A percentile compares a stretch with the other conserved stretches of the same genome.
Evolutionary conservation across 1,140 invertebrate species (phyloP).

Genomic region (Penaeus vannamei): DNA sequence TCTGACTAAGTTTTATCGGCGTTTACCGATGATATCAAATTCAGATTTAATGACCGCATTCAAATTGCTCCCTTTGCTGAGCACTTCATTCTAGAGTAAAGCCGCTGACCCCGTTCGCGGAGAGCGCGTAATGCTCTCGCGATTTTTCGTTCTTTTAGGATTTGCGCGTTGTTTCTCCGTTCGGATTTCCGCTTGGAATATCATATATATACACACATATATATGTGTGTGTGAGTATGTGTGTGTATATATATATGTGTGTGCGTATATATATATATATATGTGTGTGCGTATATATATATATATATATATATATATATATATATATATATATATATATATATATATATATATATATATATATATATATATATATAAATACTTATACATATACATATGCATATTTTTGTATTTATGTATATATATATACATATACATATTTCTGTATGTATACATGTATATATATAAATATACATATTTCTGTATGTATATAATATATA

Average conservation of each 20-base stretch:
- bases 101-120: neutral
- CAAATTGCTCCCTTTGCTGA: neutral
- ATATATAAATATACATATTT: too few relatives aligned
- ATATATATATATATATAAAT: neutral
- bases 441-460: too few relatives aligned
- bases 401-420: neutral
- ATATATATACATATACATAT: too few relatives aligned
- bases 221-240: neutral
- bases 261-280: neutral
- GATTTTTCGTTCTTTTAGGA: neutral
- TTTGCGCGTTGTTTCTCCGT: neutral
- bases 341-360: slow-evolving; percentile 20
- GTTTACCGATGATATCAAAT: neutral
- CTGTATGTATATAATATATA: too few relatives aligned
- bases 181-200: neutral
- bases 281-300: neutral
- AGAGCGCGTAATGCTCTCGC: neutral
- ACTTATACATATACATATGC: neutral
- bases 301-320: slow-evolving; percentile 7
- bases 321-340: slow-evolving; percentile 29
- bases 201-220: slow-evolving; percentile 18
- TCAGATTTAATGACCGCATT: neutral
- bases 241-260: slow-evolving; percentile 5
- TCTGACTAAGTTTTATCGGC: neutral
- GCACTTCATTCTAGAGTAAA: neutral